Conservation (phyloP, 2,888 invertebrate species). For the Agrotis segetum region DNA sequence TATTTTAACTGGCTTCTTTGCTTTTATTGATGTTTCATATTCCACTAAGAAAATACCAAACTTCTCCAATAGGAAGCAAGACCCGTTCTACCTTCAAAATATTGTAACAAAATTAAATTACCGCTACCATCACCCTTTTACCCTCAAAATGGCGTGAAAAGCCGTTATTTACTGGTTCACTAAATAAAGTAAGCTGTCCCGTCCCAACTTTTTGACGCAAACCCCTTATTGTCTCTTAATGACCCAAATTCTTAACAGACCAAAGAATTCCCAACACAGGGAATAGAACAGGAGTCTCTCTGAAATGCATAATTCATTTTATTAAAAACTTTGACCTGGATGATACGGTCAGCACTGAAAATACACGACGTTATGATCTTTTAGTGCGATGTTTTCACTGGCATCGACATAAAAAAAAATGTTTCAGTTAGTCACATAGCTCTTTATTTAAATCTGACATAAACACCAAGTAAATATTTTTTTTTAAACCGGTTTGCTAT, state of each 20-base stretch:
- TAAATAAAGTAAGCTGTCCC: conserved; percentile 44
- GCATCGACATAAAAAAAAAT: neutral
- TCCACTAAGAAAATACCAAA: too few relatives aligned
- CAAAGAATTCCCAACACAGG: conserved; percentile 52
- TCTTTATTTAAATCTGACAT: neutral
- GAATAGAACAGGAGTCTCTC: conserved; percentile 44
- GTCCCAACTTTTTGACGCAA: conserved; percentile 53
- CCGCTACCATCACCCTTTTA: neutral
- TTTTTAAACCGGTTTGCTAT: too few relatives aligned
- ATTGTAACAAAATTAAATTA: conserved; percentile 37
- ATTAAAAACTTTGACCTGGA: conserved; percentile 60
- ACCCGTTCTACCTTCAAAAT: neutral
- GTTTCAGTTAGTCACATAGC: neutral
- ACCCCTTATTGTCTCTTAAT: conserved; percentile 58
- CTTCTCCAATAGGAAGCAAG: neutral
- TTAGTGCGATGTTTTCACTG: neutral
- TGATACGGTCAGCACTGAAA: conserved; percentile 36
- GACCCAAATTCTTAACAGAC: conserved; percentile 62
- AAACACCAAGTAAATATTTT: too few relatives aligned
- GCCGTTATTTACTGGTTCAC: conserved; percentile 45
- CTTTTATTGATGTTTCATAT: too few relatives aligned
- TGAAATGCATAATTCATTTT: conserved; percentile 65
- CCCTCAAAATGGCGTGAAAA: conserved; percentile 28
- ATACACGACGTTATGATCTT: too few relatives aligned
- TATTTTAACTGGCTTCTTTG: too few relatives aligned